These are phyloP conservation scores for Nycticorax nycticorax DNA, from an alignment of 2,113 vertebrate genomes.

Conservation along the genomic window DNA sequence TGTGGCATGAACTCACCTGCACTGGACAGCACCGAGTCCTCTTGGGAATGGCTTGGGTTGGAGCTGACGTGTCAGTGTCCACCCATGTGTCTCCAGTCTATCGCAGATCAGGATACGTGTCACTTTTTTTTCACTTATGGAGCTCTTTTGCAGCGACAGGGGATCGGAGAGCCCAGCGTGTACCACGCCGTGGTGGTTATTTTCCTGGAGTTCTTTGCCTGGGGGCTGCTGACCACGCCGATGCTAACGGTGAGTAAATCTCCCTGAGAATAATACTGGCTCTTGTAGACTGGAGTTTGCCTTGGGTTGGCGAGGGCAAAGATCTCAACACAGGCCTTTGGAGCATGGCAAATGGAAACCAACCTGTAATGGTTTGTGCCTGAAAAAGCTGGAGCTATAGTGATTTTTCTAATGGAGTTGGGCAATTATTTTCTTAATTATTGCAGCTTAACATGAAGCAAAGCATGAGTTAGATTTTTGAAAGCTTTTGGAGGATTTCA, in stretches of 20 bases:
- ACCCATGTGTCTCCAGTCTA: accelerated
- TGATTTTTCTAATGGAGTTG: neutral
- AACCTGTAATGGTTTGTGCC: neutral
- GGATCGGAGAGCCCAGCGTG: constrained; percentile 89
- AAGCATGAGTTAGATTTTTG: neutral
- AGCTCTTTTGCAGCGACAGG: constrained; percentile 80
- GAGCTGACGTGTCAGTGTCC: accelerated
- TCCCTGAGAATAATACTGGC: neutral
- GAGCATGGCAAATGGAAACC: neutral
- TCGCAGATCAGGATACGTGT: accelerated
- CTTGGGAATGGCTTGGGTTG: accelerated
- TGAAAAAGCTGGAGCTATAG: neutral
- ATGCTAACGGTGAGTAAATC: constrained; percentile 83
- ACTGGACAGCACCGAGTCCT: accelerated
- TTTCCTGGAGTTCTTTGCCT: constrained; percentile 93
- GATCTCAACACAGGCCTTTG: neutral
- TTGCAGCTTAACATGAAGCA: neutral
- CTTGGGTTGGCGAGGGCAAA: neutral
- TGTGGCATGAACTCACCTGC: neutral
- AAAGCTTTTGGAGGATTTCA: neutral
- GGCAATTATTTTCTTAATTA: neutral
- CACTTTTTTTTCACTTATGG: neutral
- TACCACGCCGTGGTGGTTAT: constrained; percentile 92
- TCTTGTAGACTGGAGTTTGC: neutral
- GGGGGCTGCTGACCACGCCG: constrained; percentile 88